Percentiles rank a stretch among this genome's conserved stretches.
Conservation (phyloP, 2,797 vertebrate species). For the Tamandua tetradactyla region DNA sequence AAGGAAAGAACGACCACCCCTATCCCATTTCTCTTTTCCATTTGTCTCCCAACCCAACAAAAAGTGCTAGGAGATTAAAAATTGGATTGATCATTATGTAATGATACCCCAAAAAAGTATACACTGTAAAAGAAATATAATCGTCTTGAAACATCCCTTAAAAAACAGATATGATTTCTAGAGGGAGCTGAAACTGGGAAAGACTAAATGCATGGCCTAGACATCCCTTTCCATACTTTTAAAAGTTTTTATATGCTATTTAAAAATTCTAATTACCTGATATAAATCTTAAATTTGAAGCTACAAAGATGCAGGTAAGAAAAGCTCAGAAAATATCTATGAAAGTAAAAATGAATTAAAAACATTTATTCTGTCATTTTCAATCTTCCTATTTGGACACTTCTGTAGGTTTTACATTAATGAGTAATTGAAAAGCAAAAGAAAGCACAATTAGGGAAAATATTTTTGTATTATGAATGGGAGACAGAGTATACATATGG, state of each 20-base stretch:
- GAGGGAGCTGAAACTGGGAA: slow-evolving; percentile 52
- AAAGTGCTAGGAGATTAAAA: slow-evolving; percentile 10
- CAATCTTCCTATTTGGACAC: neutral
- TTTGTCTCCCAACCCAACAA: neutral
- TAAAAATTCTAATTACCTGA: slow-evolving; percentile 16
- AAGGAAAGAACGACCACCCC: neutral
- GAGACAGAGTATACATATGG: neutral
- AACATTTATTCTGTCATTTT: slow-evolving; percentile 4
- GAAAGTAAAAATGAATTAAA: slow-evolving; percentile 20
- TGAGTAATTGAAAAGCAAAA: slow-evolving; percentile 30
- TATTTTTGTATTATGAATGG: neutral
- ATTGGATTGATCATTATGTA: neutral
- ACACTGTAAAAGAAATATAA: neutral
- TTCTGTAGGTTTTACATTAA: slow-evolving; percentile 7
- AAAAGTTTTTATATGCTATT: slow-evolving; percentile 44
- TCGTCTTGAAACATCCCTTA: slow-evolving; percentile 14
- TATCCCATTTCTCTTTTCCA: neutral
- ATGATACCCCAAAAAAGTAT: neutral
- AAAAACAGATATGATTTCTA: slow-evolving; percentile 74
- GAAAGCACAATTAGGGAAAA: neutral
- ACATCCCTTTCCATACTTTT: slow-evolving; percentile 66
- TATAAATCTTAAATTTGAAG: slow-evolving; percentile 43
- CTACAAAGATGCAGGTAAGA: neutral
- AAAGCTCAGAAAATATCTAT: neutral
- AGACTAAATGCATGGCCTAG: slow-evolving; percentile 55